phyloP scores from a whole-genome alignment of 2,797 vertebrate genomes.

The Enteromius paludinosus region DNA sequence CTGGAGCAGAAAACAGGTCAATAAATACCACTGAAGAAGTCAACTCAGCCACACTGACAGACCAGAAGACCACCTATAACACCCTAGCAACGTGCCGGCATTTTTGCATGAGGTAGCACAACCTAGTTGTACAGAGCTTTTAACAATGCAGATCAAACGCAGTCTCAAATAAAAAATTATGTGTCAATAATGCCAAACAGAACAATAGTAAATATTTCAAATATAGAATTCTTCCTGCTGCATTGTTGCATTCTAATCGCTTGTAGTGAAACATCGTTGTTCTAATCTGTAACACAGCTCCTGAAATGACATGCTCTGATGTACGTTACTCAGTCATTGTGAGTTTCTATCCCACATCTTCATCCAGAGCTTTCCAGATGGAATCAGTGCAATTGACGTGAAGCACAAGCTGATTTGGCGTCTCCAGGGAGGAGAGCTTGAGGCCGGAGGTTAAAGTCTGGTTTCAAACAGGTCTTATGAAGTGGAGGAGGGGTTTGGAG shows the following conservation, averaged over 20 bases:
- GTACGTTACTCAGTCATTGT: slow-evolving; percentile 58
- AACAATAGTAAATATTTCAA: too few relatives aligned
- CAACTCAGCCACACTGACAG: not conserved
- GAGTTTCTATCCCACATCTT: slow-evolving; percentile 55
- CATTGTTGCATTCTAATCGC: not conserved
- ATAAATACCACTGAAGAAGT: not conserved
- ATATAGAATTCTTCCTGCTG: not conserved
- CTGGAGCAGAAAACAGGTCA: not conserved
- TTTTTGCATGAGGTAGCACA: not conserved
- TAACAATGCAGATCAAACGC: too few relatives aligned
- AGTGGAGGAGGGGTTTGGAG: slow-evolving; percentile 7
- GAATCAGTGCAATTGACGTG: slow-evolving; percentile 56
- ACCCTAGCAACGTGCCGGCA: too few relatives aligned
- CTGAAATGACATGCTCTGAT: not conserved
- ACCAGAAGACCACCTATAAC: too few relatives aligned
- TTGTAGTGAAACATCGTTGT: not conserved
- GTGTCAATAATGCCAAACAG: too few relatives aligned
- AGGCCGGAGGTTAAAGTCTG: slow-evolving; percentile 43
- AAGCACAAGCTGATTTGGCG: slow-evolving; percentile 45
- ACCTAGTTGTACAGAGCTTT: too few relatives aligned
- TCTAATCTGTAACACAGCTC: not conserved
- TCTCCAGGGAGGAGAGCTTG: slow-evolving; percentile 36
- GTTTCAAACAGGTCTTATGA: slow-evolving; percentile 31
- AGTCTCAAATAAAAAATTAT: too few relatives aligned
- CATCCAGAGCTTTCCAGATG: slow-evolving; percentile 59